Conservation (phyloP, 2,888 invertebrate genomes). For the Elysia crispata region DNA sequence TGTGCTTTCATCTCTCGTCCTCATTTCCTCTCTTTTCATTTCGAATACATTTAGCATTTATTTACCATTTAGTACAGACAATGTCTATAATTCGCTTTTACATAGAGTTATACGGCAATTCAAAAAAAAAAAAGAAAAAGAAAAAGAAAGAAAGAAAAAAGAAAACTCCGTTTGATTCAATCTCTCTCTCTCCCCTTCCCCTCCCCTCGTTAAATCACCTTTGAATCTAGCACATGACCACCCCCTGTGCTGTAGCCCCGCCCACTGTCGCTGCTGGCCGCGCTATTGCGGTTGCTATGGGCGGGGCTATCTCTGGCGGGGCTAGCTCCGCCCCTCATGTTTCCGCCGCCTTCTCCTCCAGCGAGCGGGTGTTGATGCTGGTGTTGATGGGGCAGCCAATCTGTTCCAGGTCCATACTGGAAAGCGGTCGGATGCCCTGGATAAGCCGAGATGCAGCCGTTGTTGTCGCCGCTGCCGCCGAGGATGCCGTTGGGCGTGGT, state of each 20-base stretch:
- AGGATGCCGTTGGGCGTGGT: not conserved
- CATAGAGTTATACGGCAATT: too few relatives aligned
- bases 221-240: too few relatives aligned
- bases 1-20: too few relatives aligned
- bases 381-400: constrained; percentile 26
- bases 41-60: too few relatives aligned
- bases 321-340: constrained; percentile 67
- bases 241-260: constrained; percentile 65
- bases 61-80: too few relatives aligned
- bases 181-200: too few relatives aligned
- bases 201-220: too few relatives aligned
- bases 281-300: constrained; percentile 75
- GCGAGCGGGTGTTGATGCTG: constrained; percentile 38
- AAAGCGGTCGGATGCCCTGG: not conserved
- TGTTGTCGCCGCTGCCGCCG: constrained; percentile 2
- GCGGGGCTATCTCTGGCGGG: constrained; percentile 69
- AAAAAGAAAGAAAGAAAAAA: too few relatives aligned
- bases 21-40: too few relatives aligned
- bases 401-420: not conserved
- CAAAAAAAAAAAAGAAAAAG: too few relatives aligned
- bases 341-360: constrained; percentile 55
- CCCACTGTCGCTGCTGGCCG: constrained; percentile 75
- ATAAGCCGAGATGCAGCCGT: not conserved
- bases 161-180: too few relatives aligned
- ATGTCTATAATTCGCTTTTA: too few relatives aligned